Evolutionary conservation across 2,888 invertebrate genomes (phyloP), one percentile per base, ranked within the genome.

Genomic region (Tipula vernalis): DNA sequence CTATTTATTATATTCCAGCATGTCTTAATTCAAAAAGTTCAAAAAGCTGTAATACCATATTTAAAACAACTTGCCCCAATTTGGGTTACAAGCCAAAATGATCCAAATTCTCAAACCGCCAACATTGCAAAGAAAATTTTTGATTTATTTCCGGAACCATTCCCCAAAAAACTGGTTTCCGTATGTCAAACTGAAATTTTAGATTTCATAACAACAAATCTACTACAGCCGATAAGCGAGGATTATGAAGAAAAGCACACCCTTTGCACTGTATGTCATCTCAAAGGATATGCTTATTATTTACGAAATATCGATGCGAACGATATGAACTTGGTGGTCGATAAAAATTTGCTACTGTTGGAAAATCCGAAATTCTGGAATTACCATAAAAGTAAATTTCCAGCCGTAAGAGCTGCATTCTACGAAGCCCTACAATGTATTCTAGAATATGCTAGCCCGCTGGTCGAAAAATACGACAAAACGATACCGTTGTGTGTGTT

Each of bases 61-160:
- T 92, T 98, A 86, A 95, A 95, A 89, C 94, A 94, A 90, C 90
- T 98, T 87, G 94, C 95, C 90, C 97, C 97, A 1, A 93, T 95
- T 3, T 98, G 98, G 98, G 94, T 98, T 89, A 94, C 95, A 84
- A 95, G 96, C 86, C 96, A 95, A 90, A 95, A 95, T 92, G 98
- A 98, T 91, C 95, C 95, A 12, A 96, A 97, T 91, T 95, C 96
- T 57, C 97, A 97, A 10, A 97, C 97, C 18, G 95, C 96, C 5
- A 93, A 94, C 88, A 94, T 95, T 87, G 97, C 97, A 0, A 91
- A 91, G 47, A 87, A 89, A 13, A 41, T 41, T 8, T 84, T 84
- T 84, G 91, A 92, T 88, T 94, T 96, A 4, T 96, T 97, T 88
- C 92, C 93, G 89, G 94, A 93, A 87, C 96, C 97, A 0, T 98